phyloP scores from a whole-genome alignment of 2,888 invertebrate species.

The Drosophila atroscutellata region DNA sequence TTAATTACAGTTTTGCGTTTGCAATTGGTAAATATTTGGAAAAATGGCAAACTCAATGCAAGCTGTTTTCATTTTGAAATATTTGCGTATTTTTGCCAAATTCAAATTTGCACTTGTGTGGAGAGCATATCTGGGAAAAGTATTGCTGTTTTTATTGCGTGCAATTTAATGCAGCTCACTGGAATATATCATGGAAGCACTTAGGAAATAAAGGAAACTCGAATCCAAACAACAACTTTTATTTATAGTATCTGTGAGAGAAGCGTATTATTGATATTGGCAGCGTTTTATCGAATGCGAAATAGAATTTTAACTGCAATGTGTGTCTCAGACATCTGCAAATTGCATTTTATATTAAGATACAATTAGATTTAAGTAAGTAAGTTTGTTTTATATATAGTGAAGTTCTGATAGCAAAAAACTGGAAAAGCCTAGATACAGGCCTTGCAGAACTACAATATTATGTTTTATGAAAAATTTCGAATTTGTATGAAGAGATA shows the following conservation, averaged over 20 bases:
- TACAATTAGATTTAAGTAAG: not conserved
- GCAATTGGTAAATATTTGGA: not conserved
- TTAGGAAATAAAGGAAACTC: conserved; percentile 9
- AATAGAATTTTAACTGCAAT: not conserved
- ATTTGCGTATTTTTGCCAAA: conserved; percentile 10
- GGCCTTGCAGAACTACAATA: not conserved
- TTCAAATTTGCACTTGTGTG: conserved; percentile 19
- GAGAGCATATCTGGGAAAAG: conserved; percentile 12
- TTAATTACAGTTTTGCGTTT: not conserved
- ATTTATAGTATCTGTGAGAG: conserved; percentile 21
- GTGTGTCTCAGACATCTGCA: not conserved
- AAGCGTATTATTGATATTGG: conserved; percentile 6
- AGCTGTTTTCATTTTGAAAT: conserved; percentile 4
- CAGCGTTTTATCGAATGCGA: conserved; percentile 11
- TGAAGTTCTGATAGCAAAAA: no score
- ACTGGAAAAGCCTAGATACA: not conserved
- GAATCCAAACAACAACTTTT: conserved; percentile 6
- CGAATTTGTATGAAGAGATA: not conserved
- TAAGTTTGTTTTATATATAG: no score
- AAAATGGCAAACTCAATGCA: not conserved
- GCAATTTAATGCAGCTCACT: conserved; percentile 31
- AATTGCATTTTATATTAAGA: not conserved
- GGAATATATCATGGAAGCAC: conserved; percentile 26
- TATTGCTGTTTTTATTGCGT: conserved; percentile 17
- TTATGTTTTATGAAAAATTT: not conserved